These are phyloP conservation scores for Orius insidiosus DNA, from an alignment of 1,140 invertebrate genomes.

Conservation along the genomic window DNA sequence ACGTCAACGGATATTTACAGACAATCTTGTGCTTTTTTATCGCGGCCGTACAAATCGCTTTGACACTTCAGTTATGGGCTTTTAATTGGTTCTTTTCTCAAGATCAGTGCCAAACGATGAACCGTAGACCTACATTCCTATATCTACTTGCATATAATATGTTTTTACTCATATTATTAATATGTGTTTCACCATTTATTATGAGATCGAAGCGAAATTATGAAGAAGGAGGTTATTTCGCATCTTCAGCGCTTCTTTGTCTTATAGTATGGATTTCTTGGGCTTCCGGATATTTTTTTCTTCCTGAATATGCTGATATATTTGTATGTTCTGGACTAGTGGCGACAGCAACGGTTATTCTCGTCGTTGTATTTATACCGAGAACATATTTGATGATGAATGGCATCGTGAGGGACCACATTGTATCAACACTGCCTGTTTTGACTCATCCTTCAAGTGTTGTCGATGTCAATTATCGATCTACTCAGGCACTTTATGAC, in stretches of 20 bases:
- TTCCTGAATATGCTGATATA: slow-evolving; percentile 20
- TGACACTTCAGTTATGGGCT: slow-evolving; percentile 24
- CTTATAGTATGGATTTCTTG: slow-evolving; percentile 33
- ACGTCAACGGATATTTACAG: slow-evolving; percentile 41
- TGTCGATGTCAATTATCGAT: slow-evolving; percentile 22
- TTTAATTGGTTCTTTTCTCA: slow-evolving; percentile 26
- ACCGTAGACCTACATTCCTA: slow-evolving; percentile 17
- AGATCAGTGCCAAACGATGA: slow-evolving; percentile 20
- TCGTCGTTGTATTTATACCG: slow-evolving; percentile 36
- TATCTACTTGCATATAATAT: slow-evolving; percentile 31
- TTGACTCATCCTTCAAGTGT: slow-evolving; percentile 19
- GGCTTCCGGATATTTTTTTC: slow-evolving; percentile 30
- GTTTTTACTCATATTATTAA: slow-evolving; percentile 32
- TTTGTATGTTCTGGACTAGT: slow-evolving; percentile 19
- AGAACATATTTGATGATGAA: slow-evolving; percentile 37
- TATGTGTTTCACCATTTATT: slow-evolving; percentile 33
- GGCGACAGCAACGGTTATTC: slow-evolving; percentile 29
- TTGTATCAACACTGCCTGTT: slow-evolving; percentile 20
- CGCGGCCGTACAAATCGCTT: slow-evolving; percentile 31
- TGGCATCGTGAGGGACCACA: slow-evolving; percentile 25
- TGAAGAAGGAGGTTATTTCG: slow-evolving; percentile 36
- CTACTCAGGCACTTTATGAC: slow-evolving; percentile 25
- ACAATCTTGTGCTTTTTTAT: slow-evolving; percentile 36
- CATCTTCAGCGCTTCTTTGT: slow-evolving; percentile 29
- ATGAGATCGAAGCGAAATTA: slow-evolving; percentile 37